Evolutionary conservation across 2,888 invertebrate species (phyloP).

Genomic region (Pandemis heparana): DNA sequence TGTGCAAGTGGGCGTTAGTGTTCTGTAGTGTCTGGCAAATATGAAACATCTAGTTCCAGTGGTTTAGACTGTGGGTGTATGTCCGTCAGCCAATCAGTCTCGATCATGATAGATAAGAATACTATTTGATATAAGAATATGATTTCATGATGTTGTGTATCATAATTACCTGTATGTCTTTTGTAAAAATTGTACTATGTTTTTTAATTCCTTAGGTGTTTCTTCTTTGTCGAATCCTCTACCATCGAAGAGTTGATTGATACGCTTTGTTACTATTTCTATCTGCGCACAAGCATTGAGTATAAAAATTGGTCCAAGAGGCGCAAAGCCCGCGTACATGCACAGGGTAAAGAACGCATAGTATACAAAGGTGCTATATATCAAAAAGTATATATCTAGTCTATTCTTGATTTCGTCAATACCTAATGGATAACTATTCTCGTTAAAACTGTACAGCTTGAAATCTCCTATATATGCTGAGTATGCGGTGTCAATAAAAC

Average conservation of each 20-base stretch:
- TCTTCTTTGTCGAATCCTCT: background rate
- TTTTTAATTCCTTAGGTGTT: background rate
- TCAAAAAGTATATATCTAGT: background rate
- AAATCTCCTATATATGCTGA: slow-evolving; percentile 1
- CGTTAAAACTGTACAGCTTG: background rate
- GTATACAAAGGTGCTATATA: background rate
- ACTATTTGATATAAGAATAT: background rate
- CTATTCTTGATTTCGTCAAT: background rate
- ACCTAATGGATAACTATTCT: background rate
- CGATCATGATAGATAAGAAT: too few species aligned
- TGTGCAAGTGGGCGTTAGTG: too few species aligned
- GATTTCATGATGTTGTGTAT: background rate
- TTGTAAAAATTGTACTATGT: background rate
- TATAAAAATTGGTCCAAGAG: slow-evolving; percentile 5
- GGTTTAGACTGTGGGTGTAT: too few species aligned
- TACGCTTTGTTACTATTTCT: background rate
- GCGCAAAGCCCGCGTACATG: background rate
- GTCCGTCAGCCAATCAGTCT: too few species aligned
- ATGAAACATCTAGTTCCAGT: too few species aligned
- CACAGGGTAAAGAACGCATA: background rate
- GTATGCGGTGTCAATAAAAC: background rate
- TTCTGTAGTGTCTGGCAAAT: too few species aligned
- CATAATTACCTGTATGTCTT: slow-evolving; percentile 3
- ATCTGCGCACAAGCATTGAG: background rate
- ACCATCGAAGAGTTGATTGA: background rate